Conservation (phyloP, 2,797 vertebrate species). For the Notoglanidium macrostoma region DNA sequence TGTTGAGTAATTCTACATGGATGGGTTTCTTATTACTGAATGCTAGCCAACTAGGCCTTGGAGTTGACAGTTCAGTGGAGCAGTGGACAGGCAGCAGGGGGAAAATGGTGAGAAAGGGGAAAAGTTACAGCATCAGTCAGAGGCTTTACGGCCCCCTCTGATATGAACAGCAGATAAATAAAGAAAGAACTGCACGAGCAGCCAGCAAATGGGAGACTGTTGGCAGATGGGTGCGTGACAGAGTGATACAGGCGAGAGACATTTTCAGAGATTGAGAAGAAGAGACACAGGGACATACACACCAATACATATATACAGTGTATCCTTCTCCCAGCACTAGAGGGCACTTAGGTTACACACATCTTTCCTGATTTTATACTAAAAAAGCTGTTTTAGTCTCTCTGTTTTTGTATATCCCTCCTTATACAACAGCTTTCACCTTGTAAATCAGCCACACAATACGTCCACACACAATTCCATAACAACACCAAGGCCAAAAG, state of each 20-base stretch:
- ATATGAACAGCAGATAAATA: constrained; percentile 58
- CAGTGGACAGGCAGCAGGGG: constrained; percentile 47
- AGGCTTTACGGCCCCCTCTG: constrained; percentile 53
- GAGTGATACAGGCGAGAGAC: constrained; percentile 41
- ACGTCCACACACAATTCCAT: constrained; percentile 27
- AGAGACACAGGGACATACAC: constrained; percentile 9
- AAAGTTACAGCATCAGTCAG: constrained; percentile 56
- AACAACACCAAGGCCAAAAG: constrained; percentile 36
- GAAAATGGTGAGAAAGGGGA: constrained; percentile 54
- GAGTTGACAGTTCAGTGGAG: constrained; percentile 60
- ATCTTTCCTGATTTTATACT: constrained; percentile 36
- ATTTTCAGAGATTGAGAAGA: not conserved
- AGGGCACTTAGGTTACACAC: constrained; percentile 76
- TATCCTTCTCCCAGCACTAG: constrained; percentile 69
- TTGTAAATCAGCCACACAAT: constrained; percentile 43
- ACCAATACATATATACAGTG: constrained; percentile 5
- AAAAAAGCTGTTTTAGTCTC: constrained; percentile 25
- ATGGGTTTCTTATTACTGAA: constrained; percentile 60
- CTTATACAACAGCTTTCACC: constrained; percentile 42
- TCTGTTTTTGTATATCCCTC: constrained; percentile 8
- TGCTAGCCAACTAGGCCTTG: constrained; percentile 59
- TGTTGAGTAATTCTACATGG: constrained; percentile 58
- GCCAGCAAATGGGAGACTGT: constrained; percentile 49
- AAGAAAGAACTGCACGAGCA: constrained; percentile 47
- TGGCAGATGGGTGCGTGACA: constrained; percentile 49